Evolutionary conservation across 2,113 vertebrate genomes (phyloP).

Genomic region (Plestiodon gilberti): DNA sequence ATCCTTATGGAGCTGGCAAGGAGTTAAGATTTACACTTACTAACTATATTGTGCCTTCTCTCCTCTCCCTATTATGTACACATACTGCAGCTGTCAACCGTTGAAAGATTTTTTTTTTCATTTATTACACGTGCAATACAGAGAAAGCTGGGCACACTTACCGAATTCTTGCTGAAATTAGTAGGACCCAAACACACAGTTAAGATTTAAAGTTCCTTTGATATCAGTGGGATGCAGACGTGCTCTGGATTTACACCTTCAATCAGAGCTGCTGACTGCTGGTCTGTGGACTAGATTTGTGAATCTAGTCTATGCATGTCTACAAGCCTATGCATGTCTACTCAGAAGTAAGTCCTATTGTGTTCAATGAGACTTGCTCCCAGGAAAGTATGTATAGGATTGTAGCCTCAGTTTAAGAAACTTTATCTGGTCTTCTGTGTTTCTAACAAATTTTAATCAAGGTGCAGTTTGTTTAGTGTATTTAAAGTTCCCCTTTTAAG

Average conservation of each 20-base stretch:
- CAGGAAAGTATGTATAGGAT: too few species aligned
- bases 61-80: neutral
- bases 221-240: neutral
- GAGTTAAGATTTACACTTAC: conserved; percentile 19
- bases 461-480: neutral
- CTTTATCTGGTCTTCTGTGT: neutral
- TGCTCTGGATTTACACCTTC: neutral
- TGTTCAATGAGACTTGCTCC: too few species aligned
- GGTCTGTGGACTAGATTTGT: neutral
- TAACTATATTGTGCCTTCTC: neutral
- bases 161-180: neutral
- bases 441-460: neutral
- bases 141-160: neutral
- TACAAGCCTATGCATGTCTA: too few species aligned
- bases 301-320: too few species aligned
- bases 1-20: neutral
- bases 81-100: neutral
- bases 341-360: too few species aligned
- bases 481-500: neutral
- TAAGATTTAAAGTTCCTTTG: neutral
- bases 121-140: neutral
- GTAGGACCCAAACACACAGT: neutral
- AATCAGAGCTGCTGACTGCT: neutral
- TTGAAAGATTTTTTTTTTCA: neutral
- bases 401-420: neutral